These are phyloP conservation scores for Nasonia vitripennis DNA, from an alignment of 1,140 invertebrate genomes.

Conservation along the genomic window DNA sequence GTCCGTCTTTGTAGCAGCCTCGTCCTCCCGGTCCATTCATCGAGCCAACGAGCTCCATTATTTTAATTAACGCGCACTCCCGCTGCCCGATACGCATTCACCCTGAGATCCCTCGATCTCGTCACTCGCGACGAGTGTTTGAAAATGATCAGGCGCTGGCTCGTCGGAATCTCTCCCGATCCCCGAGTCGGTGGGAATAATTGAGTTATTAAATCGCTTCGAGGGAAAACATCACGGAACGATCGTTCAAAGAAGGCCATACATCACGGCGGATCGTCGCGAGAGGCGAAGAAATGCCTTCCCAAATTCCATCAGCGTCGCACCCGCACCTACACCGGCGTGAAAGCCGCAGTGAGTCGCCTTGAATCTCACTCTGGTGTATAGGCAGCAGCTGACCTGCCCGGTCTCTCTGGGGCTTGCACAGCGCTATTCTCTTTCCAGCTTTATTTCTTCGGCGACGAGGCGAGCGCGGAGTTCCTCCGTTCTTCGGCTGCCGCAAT, in stretches of 20 bases:
- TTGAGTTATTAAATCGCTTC: not conserved
- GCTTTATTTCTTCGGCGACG: not conserved
- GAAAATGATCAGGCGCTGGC: not conserved
- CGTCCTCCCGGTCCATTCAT: not conserved
- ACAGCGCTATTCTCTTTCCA: not conserved
- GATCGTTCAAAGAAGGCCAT: not conserved
- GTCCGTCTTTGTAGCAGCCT: not conserved
- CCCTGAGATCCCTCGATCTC: constrained; percentile 17
- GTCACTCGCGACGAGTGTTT: not conserved
- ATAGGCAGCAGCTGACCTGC: constrained; percentile 16
- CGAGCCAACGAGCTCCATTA: constrained; percentile 11
- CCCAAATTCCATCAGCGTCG: constrained; percentile 33
- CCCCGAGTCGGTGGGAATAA: not conserved
- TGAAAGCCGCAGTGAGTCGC: constrained; percentile 6
- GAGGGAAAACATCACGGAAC: not conserved
- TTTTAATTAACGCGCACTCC: constrained; percentile 32
- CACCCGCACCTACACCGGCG: not conserved
- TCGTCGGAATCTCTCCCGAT: not conserved
- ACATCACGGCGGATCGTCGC: not conserved
- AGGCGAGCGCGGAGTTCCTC: no score
- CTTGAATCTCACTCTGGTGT: not conserved
- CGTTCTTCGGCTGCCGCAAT: not conserved
- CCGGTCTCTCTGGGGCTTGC: not conserved
- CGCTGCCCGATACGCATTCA: not conserved
- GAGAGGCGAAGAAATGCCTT: constrained; percentile 3